Base-by-base conservation (phyloP, 35 echinoderm and acorn worm species). In the Apostichopus japonicus region DNA sequence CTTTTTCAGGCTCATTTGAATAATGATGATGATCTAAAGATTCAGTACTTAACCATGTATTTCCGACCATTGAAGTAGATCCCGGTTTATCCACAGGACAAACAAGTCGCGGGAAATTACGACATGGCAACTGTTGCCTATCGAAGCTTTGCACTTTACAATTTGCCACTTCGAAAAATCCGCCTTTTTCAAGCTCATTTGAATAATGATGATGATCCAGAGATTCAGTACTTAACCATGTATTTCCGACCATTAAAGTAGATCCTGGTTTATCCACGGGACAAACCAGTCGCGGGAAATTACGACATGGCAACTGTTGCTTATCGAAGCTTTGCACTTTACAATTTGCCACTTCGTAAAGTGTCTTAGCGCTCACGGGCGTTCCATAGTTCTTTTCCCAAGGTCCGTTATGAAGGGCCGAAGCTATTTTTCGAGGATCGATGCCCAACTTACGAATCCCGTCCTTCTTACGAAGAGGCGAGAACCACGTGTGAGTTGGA, bases 391-490 rank as follows among this genome's bases (percentile, higher is more conserved):
- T 22, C n/a, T 78, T 23, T 78, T 78, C 77, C 77, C 77, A 78
- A 10, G 77, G 77, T 78, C 77, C 77, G 21, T 78, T 78, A 33
- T 78, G 77, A 13, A 78, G 77, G 19, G 77, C 77, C 19, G 77
- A 22, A 25, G 23, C 51, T 23, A 78, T 23, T 33, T 25, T 19
- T 5, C 8, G 2, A 8, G 23, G 23, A 13, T 33, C 77, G 24
- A 78, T 23, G 23, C 77, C 77, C 77, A 78, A 33, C 14, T 19
- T 78, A 78, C 77, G 77, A 10, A 23, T 11, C 19, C 77, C 77
- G 23, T 11, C 51, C 9, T 78, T 33, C 77, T 25, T 10, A 78
- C 10, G 21, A 8, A 8, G 77, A 8, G 19, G 19, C 6, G 22
- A 10, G 51, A 78, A 78, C 77, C 77, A 24, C 23, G 23, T 33